Conservation (phyloP, 2,888 invertebrate genomes). For the Xestobium rufovillosum region DNA sequence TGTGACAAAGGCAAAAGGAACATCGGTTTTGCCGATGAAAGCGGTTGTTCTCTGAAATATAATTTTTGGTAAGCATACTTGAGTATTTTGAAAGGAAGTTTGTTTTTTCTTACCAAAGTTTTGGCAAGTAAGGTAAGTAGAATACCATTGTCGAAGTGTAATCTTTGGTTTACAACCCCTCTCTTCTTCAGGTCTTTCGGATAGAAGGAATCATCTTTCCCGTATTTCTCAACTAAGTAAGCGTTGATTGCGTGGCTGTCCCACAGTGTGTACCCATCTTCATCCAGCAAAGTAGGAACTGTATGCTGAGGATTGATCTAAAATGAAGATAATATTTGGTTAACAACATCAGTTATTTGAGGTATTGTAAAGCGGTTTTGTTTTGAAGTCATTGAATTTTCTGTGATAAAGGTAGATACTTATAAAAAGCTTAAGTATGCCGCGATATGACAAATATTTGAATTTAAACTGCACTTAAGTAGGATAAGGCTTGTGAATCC, state of each 20-base stretch:
- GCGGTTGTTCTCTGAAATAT: conserved; percentile 37
- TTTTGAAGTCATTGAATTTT: no score
- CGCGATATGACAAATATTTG: no score
- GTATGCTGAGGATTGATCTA: conserved; percentile 60
- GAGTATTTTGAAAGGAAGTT: conserved; percentile 31
- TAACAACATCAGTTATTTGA: no score
- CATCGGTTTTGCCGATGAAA: conserved; percentile 40
- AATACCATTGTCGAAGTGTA: conserved; percentile 49
- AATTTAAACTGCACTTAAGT: no score
- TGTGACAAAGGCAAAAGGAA: conserved; percentile 44
- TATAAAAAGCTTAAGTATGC: no score
- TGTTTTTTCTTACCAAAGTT: conserved; percentile 48
- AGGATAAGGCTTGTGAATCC: no score
- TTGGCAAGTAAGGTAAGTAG: conserved; percentile 49
- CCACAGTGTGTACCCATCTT: conserved; percentile 47
- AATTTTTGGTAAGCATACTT: conserved; percentile 38
- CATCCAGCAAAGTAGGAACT: conserved; percentile 55
- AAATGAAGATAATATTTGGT: no score
- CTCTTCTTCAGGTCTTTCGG: conserved; percentile 46
- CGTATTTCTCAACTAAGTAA: conserved; percentile 55
- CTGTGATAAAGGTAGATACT: no score
- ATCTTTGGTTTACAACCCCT: conserved; percentile 47
- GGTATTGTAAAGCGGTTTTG: no score
- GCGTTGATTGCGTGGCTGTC: conserved; percentile 61
- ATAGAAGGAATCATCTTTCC: conserved; percentile 48